Evolutionary conservation across 2,888 invertebrate genomes (phyloP).

Genomic region (Fissipunctia ypsillon): DNA sequence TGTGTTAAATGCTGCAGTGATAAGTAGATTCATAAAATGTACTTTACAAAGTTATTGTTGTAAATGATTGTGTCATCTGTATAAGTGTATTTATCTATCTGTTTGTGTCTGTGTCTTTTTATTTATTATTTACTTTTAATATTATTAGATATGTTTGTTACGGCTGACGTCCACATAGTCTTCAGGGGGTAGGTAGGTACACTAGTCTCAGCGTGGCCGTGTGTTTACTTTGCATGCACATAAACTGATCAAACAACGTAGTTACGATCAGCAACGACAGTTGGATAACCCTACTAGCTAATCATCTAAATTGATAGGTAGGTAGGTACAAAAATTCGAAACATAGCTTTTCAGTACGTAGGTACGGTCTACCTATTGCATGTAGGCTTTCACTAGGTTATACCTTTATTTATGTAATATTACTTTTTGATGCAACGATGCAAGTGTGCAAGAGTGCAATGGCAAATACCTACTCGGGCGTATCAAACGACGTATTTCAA

Average conservation of each 20-base stretch:
- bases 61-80: slow-evolving; percentile 28
- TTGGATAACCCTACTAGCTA: too few relatives aligned
- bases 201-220: neutral
- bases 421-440: neutral
- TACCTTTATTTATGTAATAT: too few relatives aligned
- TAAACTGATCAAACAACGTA: neutral
- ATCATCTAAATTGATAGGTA: neutral
- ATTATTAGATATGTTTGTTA: neutral
- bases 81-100: slow-evolving; percentile 6
- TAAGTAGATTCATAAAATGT: slow-evolving; percentile 10
- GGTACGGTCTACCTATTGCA: neutral
- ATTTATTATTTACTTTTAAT: too few relatives aligned
- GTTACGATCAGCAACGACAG: neutral
- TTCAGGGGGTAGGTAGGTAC: neutral
- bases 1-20: slow-evolving; percentile 25
- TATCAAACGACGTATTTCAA: neutral
- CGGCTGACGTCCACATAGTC: neutral
- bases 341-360: neutral
- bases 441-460: too few relatives aligned
- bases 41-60: slow-evolving; percentile 11
- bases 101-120: slow-evolving; percentile 14
- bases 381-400: neutral
- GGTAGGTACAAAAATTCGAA: neutral
- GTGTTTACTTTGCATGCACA: neutral
- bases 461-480: neutral